Conservation (phyloP, 2,888 invertebrate genomes). For the Leucophenga maculata region DNA sequence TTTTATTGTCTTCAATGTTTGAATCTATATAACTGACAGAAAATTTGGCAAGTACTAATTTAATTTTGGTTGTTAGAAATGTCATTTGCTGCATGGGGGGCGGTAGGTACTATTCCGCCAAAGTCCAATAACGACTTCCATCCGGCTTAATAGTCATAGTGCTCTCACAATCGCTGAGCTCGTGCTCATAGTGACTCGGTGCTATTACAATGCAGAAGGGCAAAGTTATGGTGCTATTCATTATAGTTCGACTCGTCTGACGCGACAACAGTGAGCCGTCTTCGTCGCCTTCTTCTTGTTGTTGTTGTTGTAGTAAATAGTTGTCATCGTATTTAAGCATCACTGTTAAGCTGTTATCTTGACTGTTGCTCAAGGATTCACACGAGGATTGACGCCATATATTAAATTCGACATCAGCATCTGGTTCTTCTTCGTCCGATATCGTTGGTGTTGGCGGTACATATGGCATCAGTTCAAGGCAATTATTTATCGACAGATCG, state of each 20-base stretch:
- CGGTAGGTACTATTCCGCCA: neutral
- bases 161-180: constrained; percentile 38
- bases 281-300: neutral
- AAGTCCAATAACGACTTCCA: constrained; percentile 31
- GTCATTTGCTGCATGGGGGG: too few relatives aligned
- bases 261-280: neutral
- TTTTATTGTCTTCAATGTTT: neutral
- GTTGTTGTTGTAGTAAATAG: neutral
- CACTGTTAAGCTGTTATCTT: constrained; percentile 22
- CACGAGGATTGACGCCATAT: too few relatives aligned
- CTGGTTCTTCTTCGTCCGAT: too few relatives aligned
- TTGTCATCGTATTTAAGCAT: constrained; percentile 17
- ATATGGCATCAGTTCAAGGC: constrained; percentile 42
- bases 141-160: constrained; percentile 51
- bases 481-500: constrained; percentile 10
- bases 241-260: too few relatives aligned
- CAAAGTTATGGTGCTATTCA: too few relatives aligned
- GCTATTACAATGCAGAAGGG: too few relatives aligned
- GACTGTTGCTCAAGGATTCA: too few relatives aligned
- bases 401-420: too few relatives aligned
- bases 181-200: too few relatives aligned
- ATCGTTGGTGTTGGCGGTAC: neutral
- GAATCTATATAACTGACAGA: neutral
- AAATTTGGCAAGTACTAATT: neutral
- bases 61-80: neutral